Evolutionary conservation across 1,140 invertebrate species (phyloP), one percentile per base, ranked within the genome.

Genomic region (Dolichoris vasculosae): DNA sequence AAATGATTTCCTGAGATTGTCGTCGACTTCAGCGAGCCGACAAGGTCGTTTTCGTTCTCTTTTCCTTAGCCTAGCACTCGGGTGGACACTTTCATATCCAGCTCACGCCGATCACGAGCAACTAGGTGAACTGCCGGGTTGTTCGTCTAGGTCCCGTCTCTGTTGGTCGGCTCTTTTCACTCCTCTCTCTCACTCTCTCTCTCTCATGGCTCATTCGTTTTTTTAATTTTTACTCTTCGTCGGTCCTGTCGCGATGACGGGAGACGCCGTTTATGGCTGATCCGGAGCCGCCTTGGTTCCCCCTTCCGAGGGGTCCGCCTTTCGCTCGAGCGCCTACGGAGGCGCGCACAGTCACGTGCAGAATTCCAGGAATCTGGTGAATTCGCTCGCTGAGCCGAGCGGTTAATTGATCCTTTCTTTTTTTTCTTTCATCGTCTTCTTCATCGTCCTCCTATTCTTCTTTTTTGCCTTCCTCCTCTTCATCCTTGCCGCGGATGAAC

Each of bases 1-100:
- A 91, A 92, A 91, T 88, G 85, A 92, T 89, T 90, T 87, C 88
- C 87, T 86, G 85, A 86, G 88, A 64, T 40, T 20, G 76, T 20
- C 32, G 46, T 26, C 55, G 26, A 38, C 59, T 38, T 23, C 26
- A 20, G 1, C 55, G 26, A 82, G 84, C 75, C 86, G 81, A 84
- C 90, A 91, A 91, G 91, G 91, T 89, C 91, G 90, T 91, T 89
- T 76, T 89, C 87, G 88, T 88, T 79, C 76, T 88, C 87, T 86
- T 87, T 89, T 84, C 86, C 83, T 87, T 67, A 84, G 51, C 83
- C 55, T 55, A n/a, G n/a, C n/a, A n/a, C 8, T 51, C 48, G 48
- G 48, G 48, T 17, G 15, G 48, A 82, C 55, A 81, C 35, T 51
- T 55, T 48, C 46, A 78, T 35, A 78, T 46, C 73, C 38, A 48